Evolutionary conservation across 2,888 invertebrate species (phyloP).

Genomic region (Standfussiana lucernea): DNA sequence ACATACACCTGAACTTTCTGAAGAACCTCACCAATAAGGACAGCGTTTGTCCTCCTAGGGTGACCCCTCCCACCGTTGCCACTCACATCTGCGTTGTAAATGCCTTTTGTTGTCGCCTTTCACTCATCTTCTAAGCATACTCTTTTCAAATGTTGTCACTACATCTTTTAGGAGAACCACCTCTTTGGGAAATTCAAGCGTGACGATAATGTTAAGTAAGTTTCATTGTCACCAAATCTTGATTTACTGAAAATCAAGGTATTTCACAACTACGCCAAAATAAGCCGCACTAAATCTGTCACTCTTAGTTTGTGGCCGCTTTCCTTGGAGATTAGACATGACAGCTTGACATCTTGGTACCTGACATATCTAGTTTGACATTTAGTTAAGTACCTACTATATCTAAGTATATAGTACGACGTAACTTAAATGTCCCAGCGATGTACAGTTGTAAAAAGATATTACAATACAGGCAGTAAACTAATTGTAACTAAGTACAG

Average conservation of each 20-base stretch:
- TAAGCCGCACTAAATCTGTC: constrained; percentile 12
- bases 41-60: too few relatives aligned
- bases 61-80: too few relatives aligned
- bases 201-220: neutral
- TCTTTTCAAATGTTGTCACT: too few relatives aligned
- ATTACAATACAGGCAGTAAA: neutral
- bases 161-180: too few relatives aligned
- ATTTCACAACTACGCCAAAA: neutral
- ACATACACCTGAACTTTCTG: too few relatives aligned
- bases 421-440: neutral
- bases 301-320: constrained; percentile 10
- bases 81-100: too few relatives aligned
- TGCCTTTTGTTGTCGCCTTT: too few relatives aligned
- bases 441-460: too few relatives aligned
- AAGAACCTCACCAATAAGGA: too few relatives aligned
- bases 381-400: neutral
- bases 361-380: neutral
- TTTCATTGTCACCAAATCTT: neutral
- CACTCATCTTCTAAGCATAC: too few relatives aligned
- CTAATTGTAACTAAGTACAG: neutral
- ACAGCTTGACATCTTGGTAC: constrained; percentile 16
- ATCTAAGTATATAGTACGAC: neutral
- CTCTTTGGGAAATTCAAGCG: neutral
- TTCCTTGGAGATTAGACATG: constrained; percentile 26
- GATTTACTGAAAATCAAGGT: neutral